phyloP scores from a whole-genome alignment of 2,113 vertebrate genomes.

The Megaceryle maxima region DNA sequence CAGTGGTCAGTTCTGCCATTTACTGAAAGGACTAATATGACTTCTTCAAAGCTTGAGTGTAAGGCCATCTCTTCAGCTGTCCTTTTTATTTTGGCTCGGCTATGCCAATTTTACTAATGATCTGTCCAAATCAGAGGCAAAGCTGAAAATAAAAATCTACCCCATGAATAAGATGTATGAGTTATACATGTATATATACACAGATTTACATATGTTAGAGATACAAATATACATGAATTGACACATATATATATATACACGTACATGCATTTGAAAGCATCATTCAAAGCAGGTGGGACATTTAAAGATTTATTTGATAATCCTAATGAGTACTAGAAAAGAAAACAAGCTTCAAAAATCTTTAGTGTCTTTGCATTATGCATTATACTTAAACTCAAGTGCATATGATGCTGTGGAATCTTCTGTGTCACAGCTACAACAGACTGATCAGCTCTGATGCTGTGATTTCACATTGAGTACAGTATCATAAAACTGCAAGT shows the following conservation, averaged over 20 bases:
- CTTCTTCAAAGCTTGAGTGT: background rate
- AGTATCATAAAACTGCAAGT: background rate
- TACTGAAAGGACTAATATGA: background rate
- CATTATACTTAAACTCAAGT: background rate
- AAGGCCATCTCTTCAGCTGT: background rate
- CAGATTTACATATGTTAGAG: background rate
- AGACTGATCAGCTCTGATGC: background rate
- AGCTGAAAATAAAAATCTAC: background rate
- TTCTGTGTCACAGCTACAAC: accelerated
- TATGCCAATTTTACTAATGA: background rate
- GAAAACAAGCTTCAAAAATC: background rate
- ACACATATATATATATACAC: background rate
- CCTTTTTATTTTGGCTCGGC: background rate
- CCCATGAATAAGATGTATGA: background rate
- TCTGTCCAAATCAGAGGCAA: background rate
- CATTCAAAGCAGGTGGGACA: background rate
- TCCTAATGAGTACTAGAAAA: background rate
- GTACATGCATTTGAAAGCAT: background rate
- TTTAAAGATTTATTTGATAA: background rate
- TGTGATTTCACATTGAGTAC: background rate
- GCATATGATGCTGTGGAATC: background rate
- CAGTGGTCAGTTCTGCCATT: background rate
- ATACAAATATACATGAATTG: background rate
- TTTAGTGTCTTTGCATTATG: background rate
- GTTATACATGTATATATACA: background rate